Percentiles rank a stretch among this genome's conserved stretches.
Evolutionary conservation across 2,113 vertebrate genomes (phyloP).

Genomic region (Ovis aries): DNA sequence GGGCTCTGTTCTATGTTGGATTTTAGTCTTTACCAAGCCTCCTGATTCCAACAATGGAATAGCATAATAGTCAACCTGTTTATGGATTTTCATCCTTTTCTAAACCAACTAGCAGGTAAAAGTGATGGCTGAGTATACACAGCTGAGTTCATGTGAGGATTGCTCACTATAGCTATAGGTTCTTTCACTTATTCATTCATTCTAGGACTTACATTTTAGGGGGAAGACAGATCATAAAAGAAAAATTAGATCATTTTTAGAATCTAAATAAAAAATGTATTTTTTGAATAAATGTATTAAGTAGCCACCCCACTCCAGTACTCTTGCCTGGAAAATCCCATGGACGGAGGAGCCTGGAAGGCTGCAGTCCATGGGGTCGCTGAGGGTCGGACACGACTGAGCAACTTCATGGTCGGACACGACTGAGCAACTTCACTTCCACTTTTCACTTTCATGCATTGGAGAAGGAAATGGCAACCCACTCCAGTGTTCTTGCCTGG

Average conservation of each 20-base stretch:
- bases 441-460: too few relatives aligned
- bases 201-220: background rate
- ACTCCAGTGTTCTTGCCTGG: too few relatives aligned
- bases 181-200: background rate
- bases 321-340: too few relatives aligned
- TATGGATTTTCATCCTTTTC: background rate
- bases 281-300: background rate
- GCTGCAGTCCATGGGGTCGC: too few relatives aligned
- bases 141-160: background rate
- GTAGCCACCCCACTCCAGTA: background rate
- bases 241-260: background rate
- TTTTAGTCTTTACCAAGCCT: background rate
- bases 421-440: too few relatives aligned
- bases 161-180: accelerated
- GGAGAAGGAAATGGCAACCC: too few relatives aligned
- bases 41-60: background rate
- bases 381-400: too few relatives aligned
- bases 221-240: background rate
- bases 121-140: background rate
- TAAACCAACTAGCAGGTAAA: background rate
- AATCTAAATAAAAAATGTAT: background rate
- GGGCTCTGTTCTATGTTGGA: background rate
- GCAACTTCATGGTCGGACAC: too few relatives aligned
- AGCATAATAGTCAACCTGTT: background rate
- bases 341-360: too few relatives aligned